Conservation (phyloP, 2,797 vertebrate genomes). For the Spondyliosoma cantharus region DNA sequence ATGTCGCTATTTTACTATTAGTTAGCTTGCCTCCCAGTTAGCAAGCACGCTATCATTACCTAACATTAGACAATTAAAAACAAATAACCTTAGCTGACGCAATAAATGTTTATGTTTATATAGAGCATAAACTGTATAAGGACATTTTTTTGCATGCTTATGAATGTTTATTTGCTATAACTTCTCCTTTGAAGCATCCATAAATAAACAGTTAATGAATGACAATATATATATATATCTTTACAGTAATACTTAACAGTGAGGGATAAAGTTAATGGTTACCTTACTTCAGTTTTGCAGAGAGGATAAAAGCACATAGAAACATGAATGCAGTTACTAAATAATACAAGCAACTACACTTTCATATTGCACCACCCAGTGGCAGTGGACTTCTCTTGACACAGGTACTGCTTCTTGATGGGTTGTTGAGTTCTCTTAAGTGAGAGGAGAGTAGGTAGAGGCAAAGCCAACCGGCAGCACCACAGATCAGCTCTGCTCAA, state of each 20-base stretch:
- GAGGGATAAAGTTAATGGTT: background rate
- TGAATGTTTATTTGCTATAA: no score
- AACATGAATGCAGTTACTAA: conserved; percentile 12
- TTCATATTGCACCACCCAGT: conserved; percentile 60
- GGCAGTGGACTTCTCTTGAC: conserved; percentile 19
- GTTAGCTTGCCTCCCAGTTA: no score
- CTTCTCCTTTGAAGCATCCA: no score
- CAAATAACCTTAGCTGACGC: no score
- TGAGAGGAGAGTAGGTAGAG: conserved; percentile 11
- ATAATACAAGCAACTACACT: background rate
- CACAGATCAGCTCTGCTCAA: conserved; percentile 12
- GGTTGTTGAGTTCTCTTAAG: conserved; percentile 48
- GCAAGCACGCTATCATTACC: no score
- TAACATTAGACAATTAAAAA: no score
- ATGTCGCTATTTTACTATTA: no score
- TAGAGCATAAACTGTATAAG: no score
- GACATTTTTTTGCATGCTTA: no score
- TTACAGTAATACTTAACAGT: background rate
- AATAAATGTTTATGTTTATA: no score
- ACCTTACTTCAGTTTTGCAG: background rate
- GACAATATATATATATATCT: background rate
- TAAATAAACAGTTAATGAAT: no score
- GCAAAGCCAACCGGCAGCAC: conserved; percentile 14
- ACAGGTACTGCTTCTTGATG: conserved; percentile 9
- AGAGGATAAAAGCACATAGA: background rate